Evolutionary conservation across 2,113 vertebrate species (phyloP).

Genomic region (Smithornis capensis): DNA sequence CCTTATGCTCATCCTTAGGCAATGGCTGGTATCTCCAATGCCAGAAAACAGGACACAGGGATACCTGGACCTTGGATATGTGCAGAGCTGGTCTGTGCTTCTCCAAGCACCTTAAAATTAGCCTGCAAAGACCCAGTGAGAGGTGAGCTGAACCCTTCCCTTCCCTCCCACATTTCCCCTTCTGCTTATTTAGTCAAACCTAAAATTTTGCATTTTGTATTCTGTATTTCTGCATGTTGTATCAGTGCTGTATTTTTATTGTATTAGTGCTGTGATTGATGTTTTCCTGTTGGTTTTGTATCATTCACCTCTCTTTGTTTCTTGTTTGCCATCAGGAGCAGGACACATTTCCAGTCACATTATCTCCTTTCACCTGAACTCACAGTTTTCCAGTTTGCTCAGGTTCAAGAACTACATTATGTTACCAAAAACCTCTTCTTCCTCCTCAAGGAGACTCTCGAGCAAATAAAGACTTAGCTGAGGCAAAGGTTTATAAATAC

Average conservation of each 20-base stretch:
- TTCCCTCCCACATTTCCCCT: neutral
- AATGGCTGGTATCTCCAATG: neutral
- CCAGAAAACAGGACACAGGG: rapidly evolving
- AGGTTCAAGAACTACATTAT: neutral
- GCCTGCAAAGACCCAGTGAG: neutral
- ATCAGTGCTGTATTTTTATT: neutral
- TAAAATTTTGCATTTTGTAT: neutral
- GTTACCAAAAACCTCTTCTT: neutral
- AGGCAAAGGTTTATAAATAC: neutral
- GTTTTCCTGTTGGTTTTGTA: neutral
- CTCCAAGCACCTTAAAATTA: neutral
- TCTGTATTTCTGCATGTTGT: neutral
- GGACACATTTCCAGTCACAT: neutral
- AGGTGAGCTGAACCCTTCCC: neutral
- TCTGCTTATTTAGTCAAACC: neutral
- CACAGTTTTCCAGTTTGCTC: neutral
- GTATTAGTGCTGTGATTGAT: neutral
- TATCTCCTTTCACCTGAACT: neutral
- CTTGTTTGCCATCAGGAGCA: neutral
- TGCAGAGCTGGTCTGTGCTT: neutral
- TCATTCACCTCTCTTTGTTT: neutral
- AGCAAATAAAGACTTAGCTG: neutral
- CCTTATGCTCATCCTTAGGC: neutral
- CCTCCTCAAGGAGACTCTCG: neutral
- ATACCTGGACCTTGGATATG: neutral